These are phyloP conservation scores for Pherbina coryleti DNA, from an alignment of 2,888 invertebrate genomes.

Conservation along the genomic window DNA sequence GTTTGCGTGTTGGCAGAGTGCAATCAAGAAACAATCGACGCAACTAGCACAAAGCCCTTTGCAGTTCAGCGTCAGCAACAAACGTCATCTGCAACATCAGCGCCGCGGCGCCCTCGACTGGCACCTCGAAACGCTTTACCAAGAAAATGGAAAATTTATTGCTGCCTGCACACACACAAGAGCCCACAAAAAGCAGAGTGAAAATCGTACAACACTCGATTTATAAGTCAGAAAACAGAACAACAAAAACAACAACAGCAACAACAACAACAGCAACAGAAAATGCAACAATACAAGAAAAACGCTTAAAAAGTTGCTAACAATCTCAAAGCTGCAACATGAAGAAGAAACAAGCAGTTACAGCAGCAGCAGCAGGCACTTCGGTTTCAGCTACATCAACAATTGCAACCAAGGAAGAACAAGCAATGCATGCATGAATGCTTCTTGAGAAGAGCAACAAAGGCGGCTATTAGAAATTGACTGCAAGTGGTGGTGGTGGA, in stretches of 20 bases:
- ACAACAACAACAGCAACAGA: conserved; percentile 8
- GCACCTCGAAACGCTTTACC: conserved; percentile 53
- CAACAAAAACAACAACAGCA: neutral
- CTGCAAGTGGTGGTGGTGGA: neutral
- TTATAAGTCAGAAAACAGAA: conserved; percentile 18
- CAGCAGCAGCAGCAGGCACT: neutral
- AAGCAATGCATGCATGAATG: neutral
- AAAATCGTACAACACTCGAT: conserved; percentile 25
- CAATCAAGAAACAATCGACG: conserved; percentile 65
- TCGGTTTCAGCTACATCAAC: neutral
- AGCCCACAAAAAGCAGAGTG: conserved; percentile 5
- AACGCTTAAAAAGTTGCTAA: conserved; percentile 20
- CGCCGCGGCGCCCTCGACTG: conserved; percentile 16
- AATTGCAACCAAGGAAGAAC: neutral
- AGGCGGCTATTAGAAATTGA: neutral
- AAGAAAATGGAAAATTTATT: conserved; percentile 64
- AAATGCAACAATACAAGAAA: conserved; percentile 1
- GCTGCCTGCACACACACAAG: conserved; percentile 31
- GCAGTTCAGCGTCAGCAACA: neutral
- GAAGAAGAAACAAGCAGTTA: conserved; percentile 4
- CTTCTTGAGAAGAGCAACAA: conserved; percentile 25
- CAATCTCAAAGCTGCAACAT: neutral
- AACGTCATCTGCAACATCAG: conserved; percentile 45
- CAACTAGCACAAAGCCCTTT: conserved; percentile 47
- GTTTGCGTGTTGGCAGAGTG: conserved; percentile 34